Conservation (phyloP, 1,140 invertebrate species). For the Steinernema feltiae region DNA sequence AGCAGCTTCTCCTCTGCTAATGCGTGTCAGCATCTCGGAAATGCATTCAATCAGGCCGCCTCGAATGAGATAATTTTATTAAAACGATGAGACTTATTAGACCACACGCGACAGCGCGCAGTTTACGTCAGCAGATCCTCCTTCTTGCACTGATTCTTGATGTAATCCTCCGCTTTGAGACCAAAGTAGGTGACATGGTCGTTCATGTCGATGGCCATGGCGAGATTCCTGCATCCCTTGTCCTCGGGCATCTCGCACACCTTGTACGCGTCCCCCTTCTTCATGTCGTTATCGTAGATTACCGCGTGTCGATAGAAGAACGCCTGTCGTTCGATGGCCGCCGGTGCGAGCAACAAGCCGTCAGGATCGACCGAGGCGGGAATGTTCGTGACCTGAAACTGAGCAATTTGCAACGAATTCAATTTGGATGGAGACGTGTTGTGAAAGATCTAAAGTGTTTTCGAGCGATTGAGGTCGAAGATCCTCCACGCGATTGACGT, state of each 20-base stretch:
- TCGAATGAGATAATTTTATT: too few species aligned
- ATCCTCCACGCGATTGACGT: too few species aligned
- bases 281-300: conserved; percentile 51
- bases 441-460: too few species aligned
- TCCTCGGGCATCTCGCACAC: conserved; percentile 54
- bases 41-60: too few species aligned
- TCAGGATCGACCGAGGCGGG: conserved; percentile 54
- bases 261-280: conserved; percentile 44
- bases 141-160: background rate
- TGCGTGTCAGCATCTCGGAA: too few species aligned
- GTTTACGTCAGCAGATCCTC: background rate
- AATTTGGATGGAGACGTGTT: too few species aligned
- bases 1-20: too few species aligned
- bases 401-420: too few species aligned
- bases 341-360: conserved; percentile 45
- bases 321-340: conserved; percentile 51
- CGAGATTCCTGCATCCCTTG: conserved; percentile 50
- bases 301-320: conserved; percentile 54
- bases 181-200: conserved; percentile 37
- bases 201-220: conserved; percentile 51
- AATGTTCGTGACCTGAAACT: conserved; percentile 51
- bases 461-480: too few species aligned
- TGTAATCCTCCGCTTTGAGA: background rate
- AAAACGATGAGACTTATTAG: background rate
- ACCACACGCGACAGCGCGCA: background rate